Evolutionary conservation across 2,797 vertebrate genomes (phyloP), one percentile per base, ranked within the genome.

Genomic region (Chiroxiphia lanceolata): DNA sequence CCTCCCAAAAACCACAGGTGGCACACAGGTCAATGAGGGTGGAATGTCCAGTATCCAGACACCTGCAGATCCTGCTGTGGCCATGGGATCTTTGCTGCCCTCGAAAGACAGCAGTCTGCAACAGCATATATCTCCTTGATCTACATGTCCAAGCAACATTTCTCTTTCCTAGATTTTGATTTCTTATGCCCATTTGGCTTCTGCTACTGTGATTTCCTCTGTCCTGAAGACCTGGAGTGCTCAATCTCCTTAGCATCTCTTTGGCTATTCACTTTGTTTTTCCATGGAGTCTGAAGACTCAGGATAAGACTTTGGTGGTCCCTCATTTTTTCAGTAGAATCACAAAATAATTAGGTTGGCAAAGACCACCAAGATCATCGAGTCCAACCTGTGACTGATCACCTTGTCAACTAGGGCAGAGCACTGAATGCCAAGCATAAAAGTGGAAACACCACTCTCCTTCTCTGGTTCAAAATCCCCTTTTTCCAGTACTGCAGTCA

Each of bases 141-240:
- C 50, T 42, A 22, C 13, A 7, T 3, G 10, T 64, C 26, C 40
- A 50, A 63, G 56, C 0, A 4, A n/a, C 0, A 3, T 44, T 82
- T 69, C 38, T 69, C 15, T 67, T 80, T 25, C 76, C 61, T 56
- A 17, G 6, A 2, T 50, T 80, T 64, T 36, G 33, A 77, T 89
- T 91, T 51, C 60, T 63, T 1, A 0, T 8, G 15, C 3, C 26
- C 15, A 25, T 53, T 80, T 91, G 56, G 14, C 51, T 80, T 65
- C 51, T 74, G 34, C 26, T 89, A 70, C 61, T 64, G 31, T 60
- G 38, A 60, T 88, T 86, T 61, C 21, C 25, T 75, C 57, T 33
- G 53, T 63, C 42, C 31, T 61, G 51, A 44, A 34, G 42, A 76
- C 33, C 42, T 42, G 38, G 44, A 29, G 40, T n/a, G 15, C 18